Conservation (phyloP, 2,113 vertebrate genomes). For the Rafetus swinhoei region DNA sequence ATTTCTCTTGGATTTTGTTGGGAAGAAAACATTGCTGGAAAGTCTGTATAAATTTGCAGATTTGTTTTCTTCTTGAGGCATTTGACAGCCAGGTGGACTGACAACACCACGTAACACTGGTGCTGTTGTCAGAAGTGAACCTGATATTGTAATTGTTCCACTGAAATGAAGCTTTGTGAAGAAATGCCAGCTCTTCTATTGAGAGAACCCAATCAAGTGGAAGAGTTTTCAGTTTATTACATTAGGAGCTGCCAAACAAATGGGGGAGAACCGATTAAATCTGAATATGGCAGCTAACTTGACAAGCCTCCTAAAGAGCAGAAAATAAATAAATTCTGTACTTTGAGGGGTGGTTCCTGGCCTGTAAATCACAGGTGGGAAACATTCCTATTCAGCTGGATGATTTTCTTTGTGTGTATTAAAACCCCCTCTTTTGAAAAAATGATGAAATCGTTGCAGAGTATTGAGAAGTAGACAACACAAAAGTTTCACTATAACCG, state of each 20-base stretch:
- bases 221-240: conserved; percentile 70
- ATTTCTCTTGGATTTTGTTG: neutral
- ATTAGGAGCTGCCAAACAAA: conserved; percentile 53
- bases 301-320: conserved; percentile 37
- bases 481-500: neutral
- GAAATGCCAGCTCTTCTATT: conserved; percentile 57
- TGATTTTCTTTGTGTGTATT: neutral
- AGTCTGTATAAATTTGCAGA: conserved; percentile 52
- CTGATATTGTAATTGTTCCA: conserved; percentile 73
- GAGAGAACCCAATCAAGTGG: conserved; percentile 59
- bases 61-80: conserved; percentile 48
- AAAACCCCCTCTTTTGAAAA: neutral
- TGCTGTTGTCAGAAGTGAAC: conserved; percentile 70
- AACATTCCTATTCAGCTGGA: neutral
- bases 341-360: conserved; percentile 51
- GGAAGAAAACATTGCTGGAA: conserved; percentile 57
- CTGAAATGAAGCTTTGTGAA: conserved; percentile 41
- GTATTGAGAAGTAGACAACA: neutral
- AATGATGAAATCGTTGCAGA: neutral
- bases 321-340: conserved; percentile 59
- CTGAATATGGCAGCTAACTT: conserved; percentile 58
- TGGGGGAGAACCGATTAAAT: conserved; percentile 62
- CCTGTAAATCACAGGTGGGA: neutral
- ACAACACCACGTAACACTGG: conserved; percentile 58
- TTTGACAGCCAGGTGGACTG: conserved; percentile 59